Evolutionary conservation across 2,888 invertebrate genomes (phyloP), one percentile per base, ranked within the genome.

Genomic region (Cheilosia variabilis): DNA sequence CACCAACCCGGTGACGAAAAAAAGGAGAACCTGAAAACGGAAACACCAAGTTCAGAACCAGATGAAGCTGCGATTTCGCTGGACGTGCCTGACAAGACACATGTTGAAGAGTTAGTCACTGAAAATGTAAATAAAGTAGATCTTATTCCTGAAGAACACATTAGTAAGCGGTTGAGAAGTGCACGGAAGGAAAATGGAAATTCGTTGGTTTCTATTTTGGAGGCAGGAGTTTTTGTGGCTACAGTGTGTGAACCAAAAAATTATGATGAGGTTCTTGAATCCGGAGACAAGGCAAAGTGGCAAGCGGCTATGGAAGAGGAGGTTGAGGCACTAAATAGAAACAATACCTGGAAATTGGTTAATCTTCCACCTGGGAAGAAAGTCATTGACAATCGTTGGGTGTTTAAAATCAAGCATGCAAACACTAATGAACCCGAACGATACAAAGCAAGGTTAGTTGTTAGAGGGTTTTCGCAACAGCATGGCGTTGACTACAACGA

Each of bases 331-430:
- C 52, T 60, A 2, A 24, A 71, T 1, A 71, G 13, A 34, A 60
- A 71, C 17, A 50, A 60, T 4, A 71, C 58, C 24, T 71, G 71
- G 52, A 41, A 71, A 50, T 27, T 71, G n/a, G 71, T 60, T 4
- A 50, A 71, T 13, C 37, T 62, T 27, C 62, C 53, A 9, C n/a
- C n/a, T n/a, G 19, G 53, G 1, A 57, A 63, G 10, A 47, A 41
- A n/a, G 5, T 65, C 10, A 65, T 65, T 53, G 75, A 57, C 37
- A 75, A 65, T 65, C 65, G 75, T 24, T 58, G 65, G 75, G 65
- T 75, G 13, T 65, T 57, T 17, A 75, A 76, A 34, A 65, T 58
- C 5, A 65, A 75, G 27, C 57, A 57, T 22, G 34, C 47, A 50
- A 58, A 37, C 13, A 34, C 5, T 17, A 66, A 65, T 58, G 58